Percentiles rank a stretch among this genome's conserved stretches.
Conservation (phyloP, 2,113 vertebrate genomes). For the Charina bottae region DNA sequence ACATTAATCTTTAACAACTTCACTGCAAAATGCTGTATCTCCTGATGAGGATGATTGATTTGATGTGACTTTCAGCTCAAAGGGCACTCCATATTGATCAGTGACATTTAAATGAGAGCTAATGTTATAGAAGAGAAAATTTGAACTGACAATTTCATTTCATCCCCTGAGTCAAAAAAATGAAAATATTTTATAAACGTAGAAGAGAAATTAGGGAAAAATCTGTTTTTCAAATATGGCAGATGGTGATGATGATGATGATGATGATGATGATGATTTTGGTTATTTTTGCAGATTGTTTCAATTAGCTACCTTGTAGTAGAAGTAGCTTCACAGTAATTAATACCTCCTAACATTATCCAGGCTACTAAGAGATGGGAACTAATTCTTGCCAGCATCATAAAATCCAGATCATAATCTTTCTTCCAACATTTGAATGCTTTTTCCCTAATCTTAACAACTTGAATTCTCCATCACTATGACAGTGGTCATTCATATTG, state of each 20-base stretch:
- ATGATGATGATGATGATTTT: neutral
- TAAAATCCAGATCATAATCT: neutral
- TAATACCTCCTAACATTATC: conserved; percentile 3
- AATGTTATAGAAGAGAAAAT: neutral
- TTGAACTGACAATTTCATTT: conserved; percentile 30
- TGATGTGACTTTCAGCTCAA: conserved; percentile 1
- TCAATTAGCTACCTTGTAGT: neutral
- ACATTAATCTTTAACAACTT: neutral
- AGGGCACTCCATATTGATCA: conserved; percentile 6
- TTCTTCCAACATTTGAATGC: neutral
- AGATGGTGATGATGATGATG: neutral
- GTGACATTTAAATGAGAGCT: neutral
- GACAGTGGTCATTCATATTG: neutral
- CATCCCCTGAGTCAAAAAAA: conserved; percentile 6
- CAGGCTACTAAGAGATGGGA: neutral
- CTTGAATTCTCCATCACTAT: neutral
- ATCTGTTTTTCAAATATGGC: neutral
- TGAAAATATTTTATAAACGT: neutral
- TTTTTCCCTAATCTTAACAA: conserved; percentile 3
- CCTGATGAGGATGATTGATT: neutral
- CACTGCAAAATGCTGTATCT: neutral
- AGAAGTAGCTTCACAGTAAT: neutral
- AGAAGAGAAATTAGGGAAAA: conserved; percentile 22
- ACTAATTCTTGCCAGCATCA: neutral
- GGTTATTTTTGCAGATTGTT: neutral